These are phyloP conservation scores for Nasalis larvatus DNA, from an alignment of 2,113 vertebrate genomes.

Conservation along the genomic window DNA sequence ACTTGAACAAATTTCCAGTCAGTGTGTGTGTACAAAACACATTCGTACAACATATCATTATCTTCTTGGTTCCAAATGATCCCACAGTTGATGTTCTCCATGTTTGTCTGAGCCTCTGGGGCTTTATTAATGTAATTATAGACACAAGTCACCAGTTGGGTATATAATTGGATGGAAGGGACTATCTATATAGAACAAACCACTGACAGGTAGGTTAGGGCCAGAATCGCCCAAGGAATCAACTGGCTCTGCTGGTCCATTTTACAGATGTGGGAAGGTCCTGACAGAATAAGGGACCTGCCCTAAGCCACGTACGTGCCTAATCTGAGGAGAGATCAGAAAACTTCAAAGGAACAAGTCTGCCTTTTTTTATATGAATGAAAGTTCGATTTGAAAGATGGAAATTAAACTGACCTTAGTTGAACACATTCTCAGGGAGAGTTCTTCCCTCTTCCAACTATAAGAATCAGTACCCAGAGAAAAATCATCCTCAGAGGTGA, in stretches of 20 bases:
- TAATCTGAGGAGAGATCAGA: not conserved
- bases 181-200: constrained; percentile 1
- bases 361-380: not conserved
- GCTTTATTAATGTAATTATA: constrained; percentile 69
- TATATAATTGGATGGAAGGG: constrained; percentile 23
- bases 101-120: constrained; percentile 51
- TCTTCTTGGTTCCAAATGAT: constrained; percentile 29
- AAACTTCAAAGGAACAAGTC: not conserved
- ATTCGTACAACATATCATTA: constrained; percentile 50
- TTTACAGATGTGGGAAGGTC: constrained; percentile 31
- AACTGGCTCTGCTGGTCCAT: not conserved
- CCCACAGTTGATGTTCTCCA: not conserved
- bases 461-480: not conserved
- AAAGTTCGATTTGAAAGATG: not conserved
- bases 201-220: not conserved
- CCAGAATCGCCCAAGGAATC: not conserved
- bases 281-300: not conserved
- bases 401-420: not conserved
- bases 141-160: constrained; percentile 22
- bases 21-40: constrained; percentile 39
- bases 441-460: not conserved
- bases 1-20: constrained; percentile 41
- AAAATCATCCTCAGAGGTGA: not conserved
- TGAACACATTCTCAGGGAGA: not conserved
- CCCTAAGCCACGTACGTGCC: not conserved